Evolutionary conservation across 2,113 vertebrate genomes (phyloP).

Genomic region (Otolemur garnettii): DNA sequence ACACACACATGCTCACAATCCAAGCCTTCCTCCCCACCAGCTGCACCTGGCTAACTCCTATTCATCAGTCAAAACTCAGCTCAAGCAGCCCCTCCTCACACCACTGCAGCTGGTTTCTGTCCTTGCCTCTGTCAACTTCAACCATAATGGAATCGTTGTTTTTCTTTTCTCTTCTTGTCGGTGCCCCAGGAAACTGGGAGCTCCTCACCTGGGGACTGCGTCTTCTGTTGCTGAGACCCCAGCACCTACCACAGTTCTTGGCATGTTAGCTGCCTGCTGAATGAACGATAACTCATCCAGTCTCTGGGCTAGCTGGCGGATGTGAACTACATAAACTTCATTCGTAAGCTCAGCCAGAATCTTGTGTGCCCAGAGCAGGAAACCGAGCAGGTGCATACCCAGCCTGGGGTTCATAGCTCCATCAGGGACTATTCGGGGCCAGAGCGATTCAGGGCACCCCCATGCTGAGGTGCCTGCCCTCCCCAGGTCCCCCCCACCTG

Average conservation of each 20-base stretch:
- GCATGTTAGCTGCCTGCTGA: conserved; percentile 26
- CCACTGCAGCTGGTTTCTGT: not conserved
- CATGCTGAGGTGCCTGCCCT: not conserved
- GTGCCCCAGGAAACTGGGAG: not conserved
- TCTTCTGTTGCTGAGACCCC: not conserved
- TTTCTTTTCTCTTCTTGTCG: not conserved
- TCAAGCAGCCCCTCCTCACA: not conserved
- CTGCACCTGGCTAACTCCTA: not conserved
- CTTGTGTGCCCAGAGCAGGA: not conserved
- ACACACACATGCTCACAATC: not conserved
- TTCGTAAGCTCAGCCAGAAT: conserved; percentile 46
- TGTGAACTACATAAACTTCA: not conserved
- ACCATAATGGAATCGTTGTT: not conserved
- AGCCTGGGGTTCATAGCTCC: not conserved
- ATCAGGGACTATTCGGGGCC: not conserved
- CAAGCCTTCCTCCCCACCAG: not conserved
- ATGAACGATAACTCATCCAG: conserved; percentile 50
- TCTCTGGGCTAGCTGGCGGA: not conserved
- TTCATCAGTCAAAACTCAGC: not conserved
- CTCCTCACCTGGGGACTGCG: not conserved
- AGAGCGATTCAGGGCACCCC: not conserved
- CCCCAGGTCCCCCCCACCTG: not conserved
- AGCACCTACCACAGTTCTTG: conserved; percentile 5
- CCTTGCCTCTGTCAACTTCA: conserved; percentile 15
- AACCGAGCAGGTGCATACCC: not conserved